Conservation (phyloP, 2,113 vertebrate genomes). For the Willisornis vidua region DNA sequence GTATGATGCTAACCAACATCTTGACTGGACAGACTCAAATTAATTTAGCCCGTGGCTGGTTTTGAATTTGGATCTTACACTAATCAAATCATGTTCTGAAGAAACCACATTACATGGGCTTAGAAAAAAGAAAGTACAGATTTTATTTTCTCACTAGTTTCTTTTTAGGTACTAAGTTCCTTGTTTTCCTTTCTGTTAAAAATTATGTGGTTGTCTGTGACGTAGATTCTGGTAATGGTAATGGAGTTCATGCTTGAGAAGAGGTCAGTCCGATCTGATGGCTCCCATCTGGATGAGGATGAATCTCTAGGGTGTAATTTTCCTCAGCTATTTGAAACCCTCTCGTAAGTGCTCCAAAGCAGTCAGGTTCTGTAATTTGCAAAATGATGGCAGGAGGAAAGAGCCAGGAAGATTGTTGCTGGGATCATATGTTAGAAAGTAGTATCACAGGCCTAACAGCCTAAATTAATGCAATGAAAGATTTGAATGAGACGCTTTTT, state of each 20-base stretch:
- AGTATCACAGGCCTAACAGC: not conserved
- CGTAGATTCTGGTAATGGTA: not conserved
- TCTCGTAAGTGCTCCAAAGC: conserved; percentile 8
- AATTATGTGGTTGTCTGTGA: not conserved
- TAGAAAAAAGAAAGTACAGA: not conserved
- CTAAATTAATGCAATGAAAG: not conserved
- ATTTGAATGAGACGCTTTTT: not conserved
- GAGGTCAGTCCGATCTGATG: conserved; percentile 26
- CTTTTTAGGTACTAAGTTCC: not conserved
- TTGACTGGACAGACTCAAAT: not conserved
- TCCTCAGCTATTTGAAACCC: conserved; percentile 42
- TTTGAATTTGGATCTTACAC: conserved; percentile 4
- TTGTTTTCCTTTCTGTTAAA: not conserved
- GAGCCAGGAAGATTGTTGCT: not conserved
- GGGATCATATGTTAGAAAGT: not conserved
- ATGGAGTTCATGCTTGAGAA: conserved; percentile 2
- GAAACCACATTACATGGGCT: not conserved
- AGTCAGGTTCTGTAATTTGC: conserved; percentile 35
- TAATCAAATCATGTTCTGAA: not conserved
- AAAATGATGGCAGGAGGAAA: not conserved
- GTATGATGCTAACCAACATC: not conserved
- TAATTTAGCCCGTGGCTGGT: not conserved
- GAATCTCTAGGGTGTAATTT: conserved; percentile 46
- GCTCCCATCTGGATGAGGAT: conserved; percentile 35
- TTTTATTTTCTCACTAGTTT: not conserved